Base-by-base conservation (phyloP, 1,140 invertebrate species). In the Lepidurus apus region DNA sequence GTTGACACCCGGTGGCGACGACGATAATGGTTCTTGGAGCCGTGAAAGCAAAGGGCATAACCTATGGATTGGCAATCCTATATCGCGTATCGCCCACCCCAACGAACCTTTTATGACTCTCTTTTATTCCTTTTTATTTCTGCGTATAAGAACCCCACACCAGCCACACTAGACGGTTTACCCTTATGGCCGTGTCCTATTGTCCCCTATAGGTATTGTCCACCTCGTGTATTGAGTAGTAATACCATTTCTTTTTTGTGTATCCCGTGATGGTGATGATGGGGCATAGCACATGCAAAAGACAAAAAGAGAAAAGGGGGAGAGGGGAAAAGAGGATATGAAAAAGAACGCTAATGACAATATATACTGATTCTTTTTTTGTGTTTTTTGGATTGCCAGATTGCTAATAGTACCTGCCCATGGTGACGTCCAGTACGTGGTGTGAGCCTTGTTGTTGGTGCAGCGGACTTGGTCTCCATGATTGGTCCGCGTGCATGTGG, bases 391-490 rank as follows among this genome's bases (percentile, higher is more conserved):
- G 8, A 65, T 65, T 17, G 8, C n/a, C 13, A 65, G 53, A 65
- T 65, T 65, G 53, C 53, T 65, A 21, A 13, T 17, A 65, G 53
- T 65, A 65, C 53, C 53, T 65, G 53, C 53, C 53, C 53, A 65
- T 65, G 53, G 53, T 65, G 53, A 65, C 53, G 53, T 65, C 53
- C 53, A 65, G 53, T 65, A 65, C 53, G 53, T 65, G 53, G 53
- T 65, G 53, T 65, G 53, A n/a, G 53, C 17, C 53, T 65, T 65
- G 53, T 65, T 65, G 53, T 65, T 65, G 53, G 53, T 65, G 53
- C 53, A 65, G 53, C 53, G 53, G 53, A 65, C 53, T 65, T 65
- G 53, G 53, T 65, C 53, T 65, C 53, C 53, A 65, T 65, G 53
- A 65, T 65, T 65, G 53, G 53, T 65, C 53, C 21, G 53, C 53